A percentile compares a stretch with the other conserved stretches of the same genome.
These are phyloP conservation scores for Gryllus longicercus DNA, from an alignment of 2,888 invertebrate species.

Conservation along the genomic window DNA sequence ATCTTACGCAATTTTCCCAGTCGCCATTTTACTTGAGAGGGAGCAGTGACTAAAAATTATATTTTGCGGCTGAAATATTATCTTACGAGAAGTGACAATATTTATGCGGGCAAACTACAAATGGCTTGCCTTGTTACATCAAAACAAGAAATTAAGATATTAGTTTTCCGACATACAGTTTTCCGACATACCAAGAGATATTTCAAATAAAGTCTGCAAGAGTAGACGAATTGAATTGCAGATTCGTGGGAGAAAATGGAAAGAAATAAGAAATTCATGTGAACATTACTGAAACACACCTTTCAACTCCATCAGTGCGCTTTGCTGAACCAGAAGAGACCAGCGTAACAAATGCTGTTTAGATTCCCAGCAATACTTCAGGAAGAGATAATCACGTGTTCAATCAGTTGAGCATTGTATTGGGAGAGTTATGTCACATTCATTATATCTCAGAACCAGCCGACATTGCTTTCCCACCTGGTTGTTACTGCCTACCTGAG, in stretches of 20 bases:
- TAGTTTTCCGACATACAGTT: slow-evolving; percentile 94
- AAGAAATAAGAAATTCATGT: slow-evolving; percentile 96
- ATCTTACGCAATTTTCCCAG: background rate
- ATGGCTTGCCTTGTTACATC: slow-evolving; percentile 98
- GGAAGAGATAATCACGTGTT: slow-evolving; percentile 80
- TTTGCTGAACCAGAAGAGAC: slow-evolving; percentile 97
- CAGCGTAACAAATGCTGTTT: slow-evolving; percentile 90
- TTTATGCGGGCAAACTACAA: slow-evolving; percentile 40
- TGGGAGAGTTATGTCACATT: slow-evolving; percentile 87
- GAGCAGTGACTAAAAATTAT: slow-evolving; percentile 31
- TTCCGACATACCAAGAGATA: slow-evolving; percentile 93
- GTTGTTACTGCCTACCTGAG: slow-evolving; percentile 46
- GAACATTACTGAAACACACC: slow-evolving; percentile 99
- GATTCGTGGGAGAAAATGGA: slow-evolving; percentile 93
- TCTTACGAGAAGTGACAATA: slow-evolving; percentile 21
- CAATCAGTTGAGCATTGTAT: slow-evolving; percentile 70
- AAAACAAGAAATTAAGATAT: slow-evolving; percentile 96
- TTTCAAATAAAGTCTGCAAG: slow-evolving; percentile 98
- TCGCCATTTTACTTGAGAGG: slow-evolving; percentile 38
- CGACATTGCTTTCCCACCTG: slow-evolving; percentile 68
- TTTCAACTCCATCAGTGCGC: slow-evolving; percentile 96
- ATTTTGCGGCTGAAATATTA: slow-evolving; percentile 25
- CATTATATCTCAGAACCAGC: slow-evolving; percentile 90
- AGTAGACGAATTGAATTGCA: slow-evolving; percentile 97
- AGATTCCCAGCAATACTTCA: slow-evolving; percentile 87